Evolutionary conservation across 30 jellyfish, hydroid and myxozoan species (phyloP).

Genomic region (Clytia hemisphaerica): DNA sequence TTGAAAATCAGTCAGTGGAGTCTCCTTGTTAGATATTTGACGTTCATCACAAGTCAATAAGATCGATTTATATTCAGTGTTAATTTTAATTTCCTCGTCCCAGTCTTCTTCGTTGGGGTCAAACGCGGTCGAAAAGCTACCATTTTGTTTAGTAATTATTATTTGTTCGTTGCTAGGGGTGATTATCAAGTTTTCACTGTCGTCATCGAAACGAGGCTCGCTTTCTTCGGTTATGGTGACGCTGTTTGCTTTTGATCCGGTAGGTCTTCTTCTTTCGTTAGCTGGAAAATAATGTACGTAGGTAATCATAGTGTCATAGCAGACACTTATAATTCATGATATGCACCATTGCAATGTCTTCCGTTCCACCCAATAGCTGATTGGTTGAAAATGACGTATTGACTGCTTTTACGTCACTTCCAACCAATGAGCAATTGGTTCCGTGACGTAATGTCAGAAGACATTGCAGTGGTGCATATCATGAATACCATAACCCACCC

Average conservation of each 20-base stretch:
- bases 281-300: neutral
- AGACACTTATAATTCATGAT: neutral
- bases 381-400: too few relatives aligned
- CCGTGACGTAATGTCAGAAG: too few relatives aligned
- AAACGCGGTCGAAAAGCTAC: too few relatives aligned
- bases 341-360: neutral
- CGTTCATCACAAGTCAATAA: conserved; percentile 30
- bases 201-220: neutral
- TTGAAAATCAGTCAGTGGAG: conserved; percentile 52
- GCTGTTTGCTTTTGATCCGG: conserved; percentile 1
- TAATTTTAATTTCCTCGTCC: conserved; percentile 63
- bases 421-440: too few relatives aligned
- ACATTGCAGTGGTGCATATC: too few relatives aligned
- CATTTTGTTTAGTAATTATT: too few relatives aligned
- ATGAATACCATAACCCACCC: too few relatives aligned
- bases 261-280: neutral
- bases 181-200: too few relatives aligned
- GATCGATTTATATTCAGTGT: conserved; percentile 27
- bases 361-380: too few relatives aligned
- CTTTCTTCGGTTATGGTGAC: neutral
- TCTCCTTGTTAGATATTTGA: conserved; percentile 20
- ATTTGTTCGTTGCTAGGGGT: too few relatives aligned
- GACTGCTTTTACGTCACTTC: too few relatives aligned
- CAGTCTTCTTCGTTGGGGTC: conserved; percentile 57
- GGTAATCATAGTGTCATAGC: neutral